Evolutionary conservation across 2,113 vertebrate species (phyloP).

Genomic region (Tauraco erythrolophus): DNA sequence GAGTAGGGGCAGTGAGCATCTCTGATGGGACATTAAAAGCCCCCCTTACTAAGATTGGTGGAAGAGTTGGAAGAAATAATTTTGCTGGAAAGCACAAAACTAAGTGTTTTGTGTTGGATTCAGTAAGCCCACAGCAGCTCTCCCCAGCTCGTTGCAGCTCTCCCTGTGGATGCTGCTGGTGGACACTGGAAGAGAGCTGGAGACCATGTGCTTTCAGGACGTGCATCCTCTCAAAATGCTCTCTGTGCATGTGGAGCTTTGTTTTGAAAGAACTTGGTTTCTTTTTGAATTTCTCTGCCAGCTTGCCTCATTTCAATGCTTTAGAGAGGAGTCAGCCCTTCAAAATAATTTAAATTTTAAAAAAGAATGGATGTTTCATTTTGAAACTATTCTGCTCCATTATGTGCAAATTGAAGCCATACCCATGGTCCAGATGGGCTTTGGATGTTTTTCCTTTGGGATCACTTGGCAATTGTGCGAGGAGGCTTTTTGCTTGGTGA

Average conservation of each 20-base stretch:
- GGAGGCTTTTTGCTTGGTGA: background rate
- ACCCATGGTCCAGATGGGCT: background rate
- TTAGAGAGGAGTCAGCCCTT: background rate
- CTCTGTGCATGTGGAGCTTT: background rate
- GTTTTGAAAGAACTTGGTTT: background rate
- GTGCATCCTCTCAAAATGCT: background rate
- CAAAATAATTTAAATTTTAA: background rate
- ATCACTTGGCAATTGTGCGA: rapidly evolving
- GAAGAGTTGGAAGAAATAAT: background rate
- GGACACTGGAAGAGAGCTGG: background rate
- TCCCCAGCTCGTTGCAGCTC: background rate
- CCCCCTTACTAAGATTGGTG: background rate
- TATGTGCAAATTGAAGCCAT: background rate
- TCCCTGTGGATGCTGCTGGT: background rate
- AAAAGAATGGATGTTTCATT: background rate
- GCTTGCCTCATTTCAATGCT: background rate
- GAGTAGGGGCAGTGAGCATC: background rate
- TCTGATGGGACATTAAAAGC: background rate
- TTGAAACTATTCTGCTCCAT: background rate
- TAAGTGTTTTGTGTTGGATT: background rate
- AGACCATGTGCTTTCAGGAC: background rate
- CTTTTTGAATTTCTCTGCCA: background rate
- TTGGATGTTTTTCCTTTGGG: background rate
- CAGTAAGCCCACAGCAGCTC: background rate
- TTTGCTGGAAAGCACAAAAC: background rate